Evolutionary conservation across 2,113 vertebrate genomes (phyloP).

Genomic region (Mesitornis unicolor): DNA sequence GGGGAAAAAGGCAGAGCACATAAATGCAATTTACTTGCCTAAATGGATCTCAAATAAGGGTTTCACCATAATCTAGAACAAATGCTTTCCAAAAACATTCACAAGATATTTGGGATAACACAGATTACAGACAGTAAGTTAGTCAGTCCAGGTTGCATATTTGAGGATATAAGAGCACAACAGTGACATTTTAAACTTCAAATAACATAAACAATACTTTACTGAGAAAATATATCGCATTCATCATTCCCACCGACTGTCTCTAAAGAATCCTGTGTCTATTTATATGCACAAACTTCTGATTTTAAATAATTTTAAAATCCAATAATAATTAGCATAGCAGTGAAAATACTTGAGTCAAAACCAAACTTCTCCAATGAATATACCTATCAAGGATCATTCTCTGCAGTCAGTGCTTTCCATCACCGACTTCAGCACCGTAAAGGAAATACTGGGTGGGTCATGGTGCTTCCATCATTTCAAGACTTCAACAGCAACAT

Average conservation of each 20-base stretch:
- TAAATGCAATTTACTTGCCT: background rate
- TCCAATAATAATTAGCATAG: background rate
- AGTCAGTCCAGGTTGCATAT: background rate
- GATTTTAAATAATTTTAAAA: background rate
- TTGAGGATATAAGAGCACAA: background rate
- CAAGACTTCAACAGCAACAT: background rate
- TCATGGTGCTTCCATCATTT: background rate
- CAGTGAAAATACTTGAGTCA: background rate
- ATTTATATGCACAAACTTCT: background rate
- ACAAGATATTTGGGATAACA: background rate
- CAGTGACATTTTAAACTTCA: background rate
- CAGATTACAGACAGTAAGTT: background rate
- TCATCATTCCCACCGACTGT: background rate
- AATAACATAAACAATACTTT: background rate
- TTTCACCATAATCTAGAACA: background rate
- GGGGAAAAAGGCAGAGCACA: fast-evolving
- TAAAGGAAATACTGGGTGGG: background rate
- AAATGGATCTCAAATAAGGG: background rate
- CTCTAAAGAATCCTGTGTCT: background rate
- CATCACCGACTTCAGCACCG: background rate
- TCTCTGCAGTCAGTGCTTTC: background rate
- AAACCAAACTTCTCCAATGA: background rate
- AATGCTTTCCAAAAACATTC: background rate
- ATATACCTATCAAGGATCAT: background rate
- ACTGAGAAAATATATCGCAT: background rate